Evolutionary conservation across 2,888 invertebrate species (phyloP).

Genomic region (Synanthedon tipuliformis): DNA sequence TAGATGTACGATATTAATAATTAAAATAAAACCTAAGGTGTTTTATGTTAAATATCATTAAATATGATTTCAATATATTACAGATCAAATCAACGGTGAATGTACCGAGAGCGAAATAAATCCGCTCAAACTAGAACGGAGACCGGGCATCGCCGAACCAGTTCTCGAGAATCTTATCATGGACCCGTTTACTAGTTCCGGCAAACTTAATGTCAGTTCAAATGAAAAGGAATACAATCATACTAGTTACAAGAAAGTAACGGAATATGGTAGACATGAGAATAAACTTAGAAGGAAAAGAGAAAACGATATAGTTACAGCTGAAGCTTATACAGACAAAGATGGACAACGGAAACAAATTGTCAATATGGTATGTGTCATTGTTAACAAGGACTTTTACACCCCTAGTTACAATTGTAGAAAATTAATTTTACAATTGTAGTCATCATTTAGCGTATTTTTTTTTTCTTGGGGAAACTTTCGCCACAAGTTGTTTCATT

Average conservation of each 20-base stretch:
- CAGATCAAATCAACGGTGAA: slow-evolving; percentile 74
- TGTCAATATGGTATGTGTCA: slow-evolving; percentile 76
- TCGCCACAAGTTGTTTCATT: too few species aligned
- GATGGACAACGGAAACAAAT: slow-evolving; percentile 79
- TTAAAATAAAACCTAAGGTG: too few species aligned
- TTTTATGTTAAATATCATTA: background rate
- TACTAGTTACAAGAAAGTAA: slow-evolving; percentile 24
- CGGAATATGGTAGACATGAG: slow-evolving; percentile 35
- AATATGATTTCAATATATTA: slow-evolving; percentile 2
- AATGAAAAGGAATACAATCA: slow-evolving; percentile 41
- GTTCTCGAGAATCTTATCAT: slow-evolving; percentile 63
- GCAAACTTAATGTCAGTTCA: slow-evolving; percentile 47
- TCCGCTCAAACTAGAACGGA: slow-evolving; percentile 69
- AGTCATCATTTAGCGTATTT: too few species aligned
- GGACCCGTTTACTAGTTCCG: slow-evolving; percentile 42
- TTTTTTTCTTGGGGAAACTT: too few species aligned
- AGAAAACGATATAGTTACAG: slow-evolving; percentile 77
- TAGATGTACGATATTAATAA: too few species aligned
- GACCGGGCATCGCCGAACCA: slow-evolving; percentile 55
- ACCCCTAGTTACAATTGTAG: too few species aligned
- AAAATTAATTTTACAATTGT: too few species aligned
- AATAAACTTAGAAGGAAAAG: slow-evolving; percentile 70
- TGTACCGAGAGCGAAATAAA: slow-evolving; percentile 75
- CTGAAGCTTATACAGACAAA: slow-evolving; percentile 75
- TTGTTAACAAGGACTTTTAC: too few species aligned